Evolutionary conservation across 37 sponge, comb jelly and placozoan species (phyloP), one percentile per base, ranked within the genome.

Genomic region (Crambe crambe): DNA sequence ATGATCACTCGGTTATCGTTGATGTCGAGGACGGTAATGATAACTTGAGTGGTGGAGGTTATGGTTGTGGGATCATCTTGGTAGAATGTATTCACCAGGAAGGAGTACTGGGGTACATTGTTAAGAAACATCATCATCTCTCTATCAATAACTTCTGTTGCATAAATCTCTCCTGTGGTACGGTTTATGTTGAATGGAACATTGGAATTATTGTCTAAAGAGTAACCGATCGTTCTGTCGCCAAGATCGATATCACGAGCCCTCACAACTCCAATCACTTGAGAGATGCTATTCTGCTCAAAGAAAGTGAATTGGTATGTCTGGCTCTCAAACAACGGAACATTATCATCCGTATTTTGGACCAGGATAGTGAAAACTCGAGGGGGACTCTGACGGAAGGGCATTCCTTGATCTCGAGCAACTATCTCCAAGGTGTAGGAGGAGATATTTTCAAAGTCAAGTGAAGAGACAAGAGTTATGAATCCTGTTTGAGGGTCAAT

Each of bases 161-260:
- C 44, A 71, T 68, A 75, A 23, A 91, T 75, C 21, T 26, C 47
- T 25, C 92, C 92, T 39, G 76, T 73, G 1, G 47, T 54, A 30
- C 23, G 4, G 67, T 84, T 59, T 12, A 91, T 73, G 3, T 56
- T 2, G 25, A 91, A 91, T 30, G 57, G 64, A 58, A 30, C 20
- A 37, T n/a, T 8, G 68, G 68, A 18, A 40, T 41, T 26, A 18
- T 15, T 37, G 21, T 12, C 34, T n/a, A 85, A 36, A 0, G 29
- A 31, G 29, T 85, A 85, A 2, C 79, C 79, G 41, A 85, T 78
- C 4, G 79, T 78, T 35, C 57, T 37, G 44, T 71, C 42, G 58
- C 66, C 80, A 38, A 51, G 56, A 67, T 93, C 89, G 0, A 37
- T 32, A 80, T 93, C 93, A 17, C 32, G 34, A 1, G 90, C 90